Percentiles rank a stretch among this genome's conserved stretches.
Conservation (phyloP, 2,797 vertebrate genomes). For the Champsocephalus gunnari region DNA sequence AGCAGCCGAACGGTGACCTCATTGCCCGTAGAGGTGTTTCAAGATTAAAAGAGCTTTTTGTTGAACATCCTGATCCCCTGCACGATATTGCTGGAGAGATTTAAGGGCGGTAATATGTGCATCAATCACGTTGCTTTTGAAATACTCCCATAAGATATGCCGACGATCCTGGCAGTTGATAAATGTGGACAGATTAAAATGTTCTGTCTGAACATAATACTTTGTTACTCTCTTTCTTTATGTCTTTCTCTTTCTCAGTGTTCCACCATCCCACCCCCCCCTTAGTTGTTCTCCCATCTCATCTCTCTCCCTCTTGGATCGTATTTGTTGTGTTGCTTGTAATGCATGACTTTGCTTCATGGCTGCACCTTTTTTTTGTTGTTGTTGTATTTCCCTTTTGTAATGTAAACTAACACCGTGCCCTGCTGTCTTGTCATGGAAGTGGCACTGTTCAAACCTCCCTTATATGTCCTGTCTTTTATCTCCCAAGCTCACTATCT, state of each 20-base stretch:
- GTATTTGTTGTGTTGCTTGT: constrained; percentile 72
- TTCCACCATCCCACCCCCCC: constrained; percentile 23
- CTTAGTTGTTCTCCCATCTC: constrained; percentile 28
- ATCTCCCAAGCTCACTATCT: constrained; percentile 99
- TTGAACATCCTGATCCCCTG: constrained; percentile 62
- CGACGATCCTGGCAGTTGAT: constrained; percentile 57
- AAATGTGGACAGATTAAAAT: constrained; percentile 71
- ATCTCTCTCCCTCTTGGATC: constrained; percentile 56
- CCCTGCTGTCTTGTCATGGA: constrained; percentile 82
- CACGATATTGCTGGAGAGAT: constrained; percentile 58
- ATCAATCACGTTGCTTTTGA: constrained; percentile 69
- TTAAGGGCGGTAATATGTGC: constrained; percentile 61
- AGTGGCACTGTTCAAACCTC: constrained; percentile 89
- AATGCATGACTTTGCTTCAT: constrained; percentile 75
- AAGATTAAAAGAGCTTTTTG: constrained; percentile 68
- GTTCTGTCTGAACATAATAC: constrained; percentile 60
- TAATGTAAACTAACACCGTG: constrained; percentile 80
- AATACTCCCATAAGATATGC: constrained; percentile 59
- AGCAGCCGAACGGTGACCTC: constrained; percentile 45
- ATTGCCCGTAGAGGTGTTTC: constrained; percentile 50
- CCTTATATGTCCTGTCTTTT: constrained; percentile 99
- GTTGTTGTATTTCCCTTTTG: constrained; percentile 48
- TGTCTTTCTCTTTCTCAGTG: constrained; percentile 41
- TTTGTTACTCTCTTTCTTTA: constrained; percentile 32
- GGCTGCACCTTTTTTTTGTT: constrained; percentile 57